These are phyloP conservation scores for Muscina levida DNA, from an alignment of 2,888 invertebrate genomes.

Conservation along the genomic window DNA sequence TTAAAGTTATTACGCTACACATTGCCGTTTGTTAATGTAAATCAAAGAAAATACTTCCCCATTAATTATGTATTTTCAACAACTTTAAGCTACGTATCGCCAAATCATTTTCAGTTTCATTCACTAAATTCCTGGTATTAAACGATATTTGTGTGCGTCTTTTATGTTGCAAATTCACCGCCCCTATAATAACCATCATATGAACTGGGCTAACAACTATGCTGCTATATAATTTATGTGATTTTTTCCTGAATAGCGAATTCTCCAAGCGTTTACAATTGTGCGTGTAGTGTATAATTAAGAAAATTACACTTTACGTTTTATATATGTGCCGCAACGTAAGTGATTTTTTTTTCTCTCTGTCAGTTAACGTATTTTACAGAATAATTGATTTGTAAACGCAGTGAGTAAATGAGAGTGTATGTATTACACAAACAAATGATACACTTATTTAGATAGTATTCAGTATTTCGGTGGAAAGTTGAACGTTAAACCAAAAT, in stretches of 20 bases:
- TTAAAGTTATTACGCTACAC: too few species aligned
- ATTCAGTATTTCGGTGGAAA: too few species aligned
- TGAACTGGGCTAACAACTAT: neutral
- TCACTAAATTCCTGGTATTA: conserved; percentile 3
- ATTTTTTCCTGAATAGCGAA: conserved; percentile 38
- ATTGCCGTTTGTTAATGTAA: too few species aligned
- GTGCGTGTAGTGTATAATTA: conserved; percentile 34
- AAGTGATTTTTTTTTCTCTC: conserved; percentile 22
- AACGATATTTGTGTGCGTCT: neutral
- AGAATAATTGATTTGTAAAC: neutral
- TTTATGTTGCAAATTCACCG: neutral
- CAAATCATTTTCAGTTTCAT: neutral
- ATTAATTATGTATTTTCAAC: neutral
- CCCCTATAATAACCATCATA: conserved; percentile 19
- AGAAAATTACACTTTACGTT: conserved; percentile 36
- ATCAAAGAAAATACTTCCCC: neutral
- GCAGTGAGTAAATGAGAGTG: neutral
- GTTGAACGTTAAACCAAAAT: too few species aligned
- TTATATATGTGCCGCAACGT: neutral
- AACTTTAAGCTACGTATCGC: neutral
- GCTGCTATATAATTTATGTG: neutral
- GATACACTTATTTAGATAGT: too few species aligned
- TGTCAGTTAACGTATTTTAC: conserved; percentile 16
- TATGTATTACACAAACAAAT: neutral
- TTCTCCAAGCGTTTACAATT: conserved; percentile 36